Percentiles rank a stretch among this genome's conserved stretches.
Evolutionary conservation across 2,113 vertebrate genomes (phyloP).

Genomic region (Turdus rufiventris): DNA sequence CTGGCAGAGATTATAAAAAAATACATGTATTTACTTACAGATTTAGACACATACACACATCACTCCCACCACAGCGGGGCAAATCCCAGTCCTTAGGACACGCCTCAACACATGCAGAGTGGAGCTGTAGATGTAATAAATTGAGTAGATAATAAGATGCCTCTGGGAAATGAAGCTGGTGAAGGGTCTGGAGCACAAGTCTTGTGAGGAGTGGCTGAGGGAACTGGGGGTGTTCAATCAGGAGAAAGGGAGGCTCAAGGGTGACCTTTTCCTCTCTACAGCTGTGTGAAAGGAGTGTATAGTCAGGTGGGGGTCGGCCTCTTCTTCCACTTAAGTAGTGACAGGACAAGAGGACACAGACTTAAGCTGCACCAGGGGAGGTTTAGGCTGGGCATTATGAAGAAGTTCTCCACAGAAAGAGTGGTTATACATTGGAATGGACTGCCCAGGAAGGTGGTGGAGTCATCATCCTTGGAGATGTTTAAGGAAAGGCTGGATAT

Average conservation of each 20-base stretch:
- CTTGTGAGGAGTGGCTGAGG: background rate
- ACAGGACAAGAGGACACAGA: background rate
- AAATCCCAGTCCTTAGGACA: background rate
- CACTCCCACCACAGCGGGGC: too few relatives aligned
- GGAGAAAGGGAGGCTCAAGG: background rate
- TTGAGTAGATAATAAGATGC: too few relatives aligned
- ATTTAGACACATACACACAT: too few relatives aligned
- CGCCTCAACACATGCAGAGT: fast-evolving
- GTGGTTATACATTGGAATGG: background rate
- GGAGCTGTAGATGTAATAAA: background rate
- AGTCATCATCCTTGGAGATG: background rate
- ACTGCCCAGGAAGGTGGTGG: background rate
- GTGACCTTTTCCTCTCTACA: background rate
- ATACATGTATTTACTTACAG: fast-evolving
- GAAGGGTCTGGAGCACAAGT: too few relatives aligned
- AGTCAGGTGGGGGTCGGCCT: fast-evolving
- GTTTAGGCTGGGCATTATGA: background rate
- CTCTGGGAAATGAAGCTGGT: fast-evolving
- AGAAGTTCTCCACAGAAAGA: background rate
- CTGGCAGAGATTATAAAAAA: background rate
- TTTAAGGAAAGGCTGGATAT: background rate
- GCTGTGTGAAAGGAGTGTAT: background rate
- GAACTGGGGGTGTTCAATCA: background rate
- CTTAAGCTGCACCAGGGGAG: fast-evolving
- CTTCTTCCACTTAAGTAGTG: background rate